Evolutionary conservation across 2,797 vertebrate genomes (phyloP), one percentile per base, ranked within the genome.

Genomic region (Varecia variegata): DNA sequence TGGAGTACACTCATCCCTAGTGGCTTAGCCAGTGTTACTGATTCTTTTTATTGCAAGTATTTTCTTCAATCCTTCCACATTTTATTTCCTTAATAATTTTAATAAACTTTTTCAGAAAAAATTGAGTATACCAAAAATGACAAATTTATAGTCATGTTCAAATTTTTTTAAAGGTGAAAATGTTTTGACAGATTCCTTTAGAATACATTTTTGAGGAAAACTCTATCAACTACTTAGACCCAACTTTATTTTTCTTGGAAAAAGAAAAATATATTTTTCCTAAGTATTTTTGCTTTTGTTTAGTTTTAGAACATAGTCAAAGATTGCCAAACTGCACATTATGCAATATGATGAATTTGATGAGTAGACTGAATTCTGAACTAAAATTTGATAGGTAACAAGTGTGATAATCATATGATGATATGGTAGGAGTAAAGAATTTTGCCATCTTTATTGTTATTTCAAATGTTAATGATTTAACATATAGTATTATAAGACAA

Each of bases 151-250:
- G 27, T 80, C 38, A 27, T 43, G 30, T 92, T 86, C 20, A 27
- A 40, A 45, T 76, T 32, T 50, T 81, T 89, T 88, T 83, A 17
- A 76, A 80, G 25, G 18, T 76, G 74, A 80, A 93, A 77, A 73
- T 93, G 20, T 81, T 77, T n/a, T 71, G 68, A 90, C 35, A 65
- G 43, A 2, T 94, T 87, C 6, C 25, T 86, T 84, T 93, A 85
- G 21, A 92, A 38, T 95, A 43, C 14, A 8, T 88, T 93, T 92
- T 93, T 93, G 47, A 95, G 80, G 20, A 74, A 80, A 96, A 85
- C 27, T 86, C 17, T 73, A 3, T 81, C n/a, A 93, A 2, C 35
- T 81, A 15, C 20, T 80, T 84, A 80, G 71, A 67, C n/a, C 21
- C 79, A 95, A 25, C 30, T 92, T 89, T 77, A 82, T 89, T 94